Evolutionary conservation across 2,888 invertebrate species (phyloP).

Genomic region (Drosophila birchii): DNA sequence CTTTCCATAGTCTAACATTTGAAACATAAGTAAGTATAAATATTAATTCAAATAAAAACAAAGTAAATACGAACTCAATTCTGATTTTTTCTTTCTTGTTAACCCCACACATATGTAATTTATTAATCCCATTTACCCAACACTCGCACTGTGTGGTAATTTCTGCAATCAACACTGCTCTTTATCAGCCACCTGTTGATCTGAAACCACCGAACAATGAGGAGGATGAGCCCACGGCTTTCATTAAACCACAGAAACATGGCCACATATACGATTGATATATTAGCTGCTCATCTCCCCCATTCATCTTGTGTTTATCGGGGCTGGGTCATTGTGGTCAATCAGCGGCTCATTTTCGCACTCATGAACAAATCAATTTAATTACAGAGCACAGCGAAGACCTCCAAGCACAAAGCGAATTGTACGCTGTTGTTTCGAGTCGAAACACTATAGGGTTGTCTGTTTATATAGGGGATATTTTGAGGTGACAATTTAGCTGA

Average conservation of each 20-base stretch:
- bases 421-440: background rate
- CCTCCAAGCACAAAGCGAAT: background rate
- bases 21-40: background rate
- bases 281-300: slow-evolving; percentile 34
- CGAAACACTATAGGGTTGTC: background rate
- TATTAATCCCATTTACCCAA: background rate
- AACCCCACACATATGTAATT: background rate
- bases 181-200: slow-evolving; percentile 51
- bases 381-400: slow-evolving; percentile 51
- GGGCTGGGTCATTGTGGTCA: slow-evolving; percentile 26
- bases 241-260: slow-evolving; percentile 13
- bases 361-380: slow-evolving; percentile 46
- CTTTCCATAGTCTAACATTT: background rate
- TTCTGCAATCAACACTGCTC: slow-evolving; percentile 6
- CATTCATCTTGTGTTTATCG: slow-evolving; percentile 34
- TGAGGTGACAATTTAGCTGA: slow-evolving; percentile 8
- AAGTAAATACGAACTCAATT: background rate
- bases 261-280: slow-evolving; percentile 36
- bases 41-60: background rate
- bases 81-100: background rate
- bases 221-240: background rate
- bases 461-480: background rate
- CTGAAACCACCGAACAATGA: slow-evolving; percentile 17
- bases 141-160: slow-evolving; percentile 2
- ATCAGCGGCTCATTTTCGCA: slow-evolving; percentile 45